Percentiles rank a stretch among this genome's conserved stretches.
These are phyloP conservation scores for Sebastes ruberrimus DNA, from an alignment of 2,797 vertebrate species.

Conservation along the genomic window DNA sequence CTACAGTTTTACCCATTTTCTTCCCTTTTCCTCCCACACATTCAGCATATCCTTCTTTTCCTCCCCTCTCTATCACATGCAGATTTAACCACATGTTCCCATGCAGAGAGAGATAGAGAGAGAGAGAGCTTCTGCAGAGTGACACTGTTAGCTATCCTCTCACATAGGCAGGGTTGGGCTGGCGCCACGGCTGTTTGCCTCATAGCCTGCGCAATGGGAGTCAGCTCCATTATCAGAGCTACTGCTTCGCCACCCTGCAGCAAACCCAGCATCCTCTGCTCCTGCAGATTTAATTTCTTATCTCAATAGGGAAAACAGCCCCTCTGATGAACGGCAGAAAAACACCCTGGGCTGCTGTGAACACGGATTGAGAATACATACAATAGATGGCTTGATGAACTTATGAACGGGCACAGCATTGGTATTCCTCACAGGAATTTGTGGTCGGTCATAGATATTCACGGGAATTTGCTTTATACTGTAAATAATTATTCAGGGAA, in stretches of 20 bases:
- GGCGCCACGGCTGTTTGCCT: constrained; percentile 78
- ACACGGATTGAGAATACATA: constrained; percentile 58
- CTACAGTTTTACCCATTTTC: not conserved
- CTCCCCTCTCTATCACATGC: constrained; percentile 41
- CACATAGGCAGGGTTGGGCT: constrained; percentile 70
- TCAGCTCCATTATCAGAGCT: constrained; percentile 78
- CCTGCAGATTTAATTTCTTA: constrained; percentile 80
- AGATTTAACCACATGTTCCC: constrained; percentile 57
- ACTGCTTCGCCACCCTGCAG: constrained; percentile 77
- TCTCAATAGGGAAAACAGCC: constrained; percentile 74
- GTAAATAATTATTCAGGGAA: constrained; percentile 55
- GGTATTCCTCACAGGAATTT: constrained; percentile 40
- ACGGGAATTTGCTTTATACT: constrained; percentile 41
- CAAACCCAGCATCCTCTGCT: constrained; percentile 76
- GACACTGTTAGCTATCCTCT: constrained; percentile 69
- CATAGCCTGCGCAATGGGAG: constrained; percentile 77
- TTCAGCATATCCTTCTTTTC: constrained; percentile 9
- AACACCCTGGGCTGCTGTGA: constrained; percentile 62
- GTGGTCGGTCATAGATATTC: constrained; percentile 31
- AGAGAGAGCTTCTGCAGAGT: constrained; percentile 15
- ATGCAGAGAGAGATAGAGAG: constrained; percentile 1
- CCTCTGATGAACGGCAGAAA: constrained; percentile 70
- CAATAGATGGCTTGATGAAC: constrained; percentile 61
- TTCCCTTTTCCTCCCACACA: constrained; percentile 3
- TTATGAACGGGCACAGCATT: constrained; percentile 4